These are phyloP conservation scores for Cyanoliseus patagonus DNA, from an alignment of 2,113 vertebrate genomes.

Conservation along the genomic window DNA sequence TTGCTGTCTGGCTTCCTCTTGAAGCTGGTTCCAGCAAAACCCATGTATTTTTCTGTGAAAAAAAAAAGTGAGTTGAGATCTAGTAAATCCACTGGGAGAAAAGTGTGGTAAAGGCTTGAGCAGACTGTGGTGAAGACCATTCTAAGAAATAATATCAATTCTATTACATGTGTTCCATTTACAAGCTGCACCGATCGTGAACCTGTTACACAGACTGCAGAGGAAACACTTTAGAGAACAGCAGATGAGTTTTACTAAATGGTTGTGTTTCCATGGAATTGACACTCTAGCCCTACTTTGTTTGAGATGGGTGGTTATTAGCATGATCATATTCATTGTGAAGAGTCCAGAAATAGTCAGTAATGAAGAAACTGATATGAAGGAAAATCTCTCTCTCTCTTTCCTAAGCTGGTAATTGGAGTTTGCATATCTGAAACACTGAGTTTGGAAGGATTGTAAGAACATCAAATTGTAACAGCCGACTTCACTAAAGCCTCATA, in stretches of 20 bases:
- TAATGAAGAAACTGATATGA: neutral
- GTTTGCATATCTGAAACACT: neutral
- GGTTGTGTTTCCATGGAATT: constrained; percentile 13
- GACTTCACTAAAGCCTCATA: neutral
- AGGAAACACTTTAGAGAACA: neutral
- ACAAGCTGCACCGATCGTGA: neutral
- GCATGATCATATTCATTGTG: neutral
- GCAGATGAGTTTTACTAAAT: neutral
- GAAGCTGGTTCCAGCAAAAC: neutral
- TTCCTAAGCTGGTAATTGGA: neutral
- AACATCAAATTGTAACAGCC: neutral
- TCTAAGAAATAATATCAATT: neutral
- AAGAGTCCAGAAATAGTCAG: neutral
- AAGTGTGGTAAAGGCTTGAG: neutral
- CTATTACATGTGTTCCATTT: neutral
- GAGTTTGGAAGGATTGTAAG: neutral
- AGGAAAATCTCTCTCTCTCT: neutral
- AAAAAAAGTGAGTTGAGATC: neutral
- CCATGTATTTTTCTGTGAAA: neutral
- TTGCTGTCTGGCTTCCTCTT: neutral
- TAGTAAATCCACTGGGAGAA: neutral
- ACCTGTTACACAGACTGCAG: neutral
- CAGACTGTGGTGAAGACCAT: neutral
- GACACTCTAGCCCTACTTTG: neutral
- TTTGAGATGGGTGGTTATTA: neutral